Base-by-base conservation (phyloP, 2,797 vertebrate genomes). In the Sebastiscus albofasciatus region DNA sequence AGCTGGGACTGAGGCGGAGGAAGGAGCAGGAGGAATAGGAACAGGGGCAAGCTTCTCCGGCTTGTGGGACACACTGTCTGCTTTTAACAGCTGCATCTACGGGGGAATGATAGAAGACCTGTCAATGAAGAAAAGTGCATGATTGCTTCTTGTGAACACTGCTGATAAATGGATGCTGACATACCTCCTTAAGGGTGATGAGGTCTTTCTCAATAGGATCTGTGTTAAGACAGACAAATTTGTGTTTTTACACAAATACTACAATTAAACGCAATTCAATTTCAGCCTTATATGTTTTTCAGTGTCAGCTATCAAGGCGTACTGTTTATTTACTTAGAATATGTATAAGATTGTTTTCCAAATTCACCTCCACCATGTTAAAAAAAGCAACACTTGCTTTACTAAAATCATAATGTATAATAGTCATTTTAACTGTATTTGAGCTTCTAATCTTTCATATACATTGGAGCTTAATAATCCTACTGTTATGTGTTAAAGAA, bases 181-280 rank as follows among this genome's bases (percentile, higher is more conserved):
- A 13, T 87, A 95, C 95, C 92, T 95, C 91, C 29, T 95, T 94
- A 4, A 93, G 86, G 33, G 81, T 46, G 52, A 89, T 13, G 9
- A 93, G 79, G 39, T 92, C 93, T 83, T 94, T 92, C 36, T 93
- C 89, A 18, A 79, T 55, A n/a, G 87, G 87, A 82, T 90, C 95
- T 94, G 76, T 39, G 67, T 67, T 62, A 8, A 79, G 27, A 89
- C 22, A 84, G 20, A 80, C 6, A 88, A 78, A 84, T 1, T 0
- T 4, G 31, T 46, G 22, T 60, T 79, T 69, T 76, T 65, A 74
- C n/a, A 74, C 6, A 77, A 77, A 69, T 36, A 16, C 0, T 8
- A 42, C 9, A 79, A 2, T 5, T 36, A 49, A 75, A 42, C 12
- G 20, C 18, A 42, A 9, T 22, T 68, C 1, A 8, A 1, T 29